phyloP scores from a whole-genome alignment of 2,113 vertebrate species.

The Bagarius yarrelli region DNA sequence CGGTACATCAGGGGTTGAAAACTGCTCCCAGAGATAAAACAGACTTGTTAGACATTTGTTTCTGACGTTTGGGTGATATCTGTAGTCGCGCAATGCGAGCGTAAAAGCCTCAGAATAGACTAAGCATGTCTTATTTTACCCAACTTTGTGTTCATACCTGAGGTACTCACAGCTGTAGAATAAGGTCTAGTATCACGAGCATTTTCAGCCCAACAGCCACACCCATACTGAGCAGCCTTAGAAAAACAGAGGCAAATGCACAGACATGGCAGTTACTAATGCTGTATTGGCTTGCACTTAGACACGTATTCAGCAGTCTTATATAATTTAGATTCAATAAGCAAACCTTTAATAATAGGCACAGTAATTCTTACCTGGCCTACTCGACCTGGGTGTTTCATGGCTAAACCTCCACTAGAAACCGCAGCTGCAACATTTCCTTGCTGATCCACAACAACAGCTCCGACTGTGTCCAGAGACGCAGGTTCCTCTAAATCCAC shows the following conservation, averaged over 20 bases:
- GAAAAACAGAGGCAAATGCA: neutral
- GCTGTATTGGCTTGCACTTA: neutral
- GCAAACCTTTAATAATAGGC: neutral
- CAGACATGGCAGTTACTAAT: neutral
- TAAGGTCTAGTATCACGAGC: slow-evolving; percentile 86
- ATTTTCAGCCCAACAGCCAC: slow-evolving; percentile 99
- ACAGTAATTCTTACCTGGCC: slow-evolving; percentile 79
- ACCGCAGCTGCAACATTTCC: slow-evolving; percentile 97
- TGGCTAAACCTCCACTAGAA: slow-evolving; percentile 95
- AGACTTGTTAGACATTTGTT: no score
- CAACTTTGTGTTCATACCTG: slow-evolving; percentile 82
- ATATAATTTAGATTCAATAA: no score
- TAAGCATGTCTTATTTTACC: slow-evolving; percentile 1
- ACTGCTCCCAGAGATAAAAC: no score
- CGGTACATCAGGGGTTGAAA: no score
- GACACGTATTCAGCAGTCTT: neutral
- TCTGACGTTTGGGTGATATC: no score
- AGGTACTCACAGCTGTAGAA: slow-evolving; percentile 99
- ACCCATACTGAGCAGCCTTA: slow-evolving; percentile 97
- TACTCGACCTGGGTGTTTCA: slow-evolving; percentile 96
- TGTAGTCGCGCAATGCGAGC: no score
- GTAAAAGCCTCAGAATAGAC: neutral
- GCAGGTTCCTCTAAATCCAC: slow-evolving; percentile 77
- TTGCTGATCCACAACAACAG: slow-evolving; percentile 93
- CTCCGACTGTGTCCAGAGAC: slow-evolving; percentile 93